These are phyloP conservation scores for Gila orcuttii DNA, from an alignment of 2,113 vertebrate genomes.

Conservation along the genomic window DNA sequence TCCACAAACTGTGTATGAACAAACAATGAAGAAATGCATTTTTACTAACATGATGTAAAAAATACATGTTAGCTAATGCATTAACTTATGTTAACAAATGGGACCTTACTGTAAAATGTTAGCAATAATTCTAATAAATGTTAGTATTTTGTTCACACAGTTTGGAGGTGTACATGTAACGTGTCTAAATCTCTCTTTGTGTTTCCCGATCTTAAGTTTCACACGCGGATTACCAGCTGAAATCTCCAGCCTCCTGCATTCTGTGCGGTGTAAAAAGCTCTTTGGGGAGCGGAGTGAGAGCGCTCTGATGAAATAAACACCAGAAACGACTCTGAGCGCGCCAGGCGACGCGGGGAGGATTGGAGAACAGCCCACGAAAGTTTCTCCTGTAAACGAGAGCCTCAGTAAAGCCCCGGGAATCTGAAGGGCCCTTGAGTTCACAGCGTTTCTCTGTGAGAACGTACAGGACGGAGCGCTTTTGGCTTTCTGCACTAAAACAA, in stretches of 20 bases:
- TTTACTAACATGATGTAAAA: neutral
- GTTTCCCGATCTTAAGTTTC: conserved; percentile 28
- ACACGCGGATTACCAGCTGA: conserved; percentile 46
- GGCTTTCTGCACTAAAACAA: neutral
- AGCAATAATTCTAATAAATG: neutral
- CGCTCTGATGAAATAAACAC: conserved; percentile 40
- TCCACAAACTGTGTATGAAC: neutral
- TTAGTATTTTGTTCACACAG: neutral
- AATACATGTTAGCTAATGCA: neutral
- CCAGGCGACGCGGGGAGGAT: neutral
- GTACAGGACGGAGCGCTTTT: neutral
- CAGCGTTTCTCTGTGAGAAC: conserved; percentile 12
- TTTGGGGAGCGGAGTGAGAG: neutral
- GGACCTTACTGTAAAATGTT: neutral
- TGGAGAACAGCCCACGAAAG: neutral
- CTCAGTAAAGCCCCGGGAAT: conserved; percentile 18
- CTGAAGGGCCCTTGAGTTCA: neutral
- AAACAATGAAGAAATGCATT: neutral
- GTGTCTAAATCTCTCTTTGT: conserved; percentile 11
- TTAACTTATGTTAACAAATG: neutral
- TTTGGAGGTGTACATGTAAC: neutral
- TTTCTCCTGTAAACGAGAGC: conserved; percentile 10
- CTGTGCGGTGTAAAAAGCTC: conserved; percentile 31
- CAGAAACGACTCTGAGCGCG: neutral
- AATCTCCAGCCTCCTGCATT: conserved; percentile 6